phyloP scores from a whole-genome alignment of 2,797 vertebrate species.

The Sebastes baramenuke region DNA sequence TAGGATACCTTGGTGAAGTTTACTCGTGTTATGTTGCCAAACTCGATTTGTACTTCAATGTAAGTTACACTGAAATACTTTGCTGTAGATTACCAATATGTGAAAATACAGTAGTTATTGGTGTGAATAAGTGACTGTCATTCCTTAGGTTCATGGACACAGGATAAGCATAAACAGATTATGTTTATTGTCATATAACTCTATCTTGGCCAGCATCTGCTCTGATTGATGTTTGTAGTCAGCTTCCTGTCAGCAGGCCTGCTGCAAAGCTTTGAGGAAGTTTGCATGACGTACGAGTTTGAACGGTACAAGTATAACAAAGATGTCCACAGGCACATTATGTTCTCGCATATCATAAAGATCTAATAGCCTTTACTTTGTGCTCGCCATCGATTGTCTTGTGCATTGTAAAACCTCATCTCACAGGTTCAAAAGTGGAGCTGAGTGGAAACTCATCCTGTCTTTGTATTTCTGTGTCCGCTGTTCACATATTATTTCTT shows the following conservation, averaged over 20 bases:
- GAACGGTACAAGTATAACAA: slow-evolving; percentile 53
- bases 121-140: slow-evolving; percentile 60
- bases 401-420: slow-evolving; percentile 69
- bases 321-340: slow-evolving; percentile 74
- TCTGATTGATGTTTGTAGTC: slow-evolving; percentile 60
- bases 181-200: slow-evolving; percentile 45
- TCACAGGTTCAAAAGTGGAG: slow-evolving; percentile 49
- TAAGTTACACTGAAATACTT: slow-evolving; percentile 43
- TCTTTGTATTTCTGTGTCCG: slow-evolving; percentile 64
- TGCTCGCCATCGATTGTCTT: slow-evolving; percentile 65
- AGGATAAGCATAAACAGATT: slow-evolving; percentile 21
- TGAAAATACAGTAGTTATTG: slow-evolving; percentile 49
- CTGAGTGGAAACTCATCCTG: slow-evolving; percentile 54
- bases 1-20: slow-evolving; percentile 67
- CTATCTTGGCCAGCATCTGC: slow-evolving; percentile 59
- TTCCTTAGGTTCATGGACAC: slow-evolving; percentile 30
- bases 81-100: slow-evolving; percentile 47
- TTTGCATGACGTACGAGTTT: slow-evolving; percentile 71
- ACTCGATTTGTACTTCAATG: slow-evolving; percentile 1
- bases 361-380: slow-evolving; percentile 66
- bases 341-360: slow-evolving; percentile 61
- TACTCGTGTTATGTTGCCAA: slow-evolving; percentile 49
- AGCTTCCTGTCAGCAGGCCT: slow-evolving; percentile 56
- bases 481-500: slow-evolving; percentile 65
- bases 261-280: slow-evolving; percentile 62